Evolutionary conservation across 2,113 vertebrate genomes (phyloP).

Genomic region (Petroica traversi): DNA sequence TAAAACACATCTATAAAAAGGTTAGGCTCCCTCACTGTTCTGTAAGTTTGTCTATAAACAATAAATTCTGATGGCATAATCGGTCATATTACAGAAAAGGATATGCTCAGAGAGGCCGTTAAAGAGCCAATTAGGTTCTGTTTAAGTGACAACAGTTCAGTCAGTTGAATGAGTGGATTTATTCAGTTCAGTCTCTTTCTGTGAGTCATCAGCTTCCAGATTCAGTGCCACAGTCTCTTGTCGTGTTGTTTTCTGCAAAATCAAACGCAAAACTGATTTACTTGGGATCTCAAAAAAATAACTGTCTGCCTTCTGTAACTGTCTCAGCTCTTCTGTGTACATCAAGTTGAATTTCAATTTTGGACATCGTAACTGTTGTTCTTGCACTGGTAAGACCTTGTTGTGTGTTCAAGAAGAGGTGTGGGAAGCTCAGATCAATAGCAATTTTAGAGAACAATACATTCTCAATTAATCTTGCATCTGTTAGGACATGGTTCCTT

Average conservation of each 20-base stretch:
- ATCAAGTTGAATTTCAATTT: constrained; percentile 55
- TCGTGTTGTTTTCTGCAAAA: constrained; percentile 50
- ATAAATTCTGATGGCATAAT: constrained; percentile 71
- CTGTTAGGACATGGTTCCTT: constrained; percentile 64
- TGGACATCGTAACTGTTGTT: constrained; percentile 32
- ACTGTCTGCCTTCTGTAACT: constrained; percentile 50
- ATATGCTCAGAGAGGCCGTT: constrained; percentile 68
- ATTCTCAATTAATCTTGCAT: constrained; percentile 69
- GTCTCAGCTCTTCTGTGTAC: constrained; percentile 29
- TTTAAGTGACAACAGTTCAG: constrained; percentile 71
- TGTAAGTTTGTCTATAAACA: constrained; percentile 66
- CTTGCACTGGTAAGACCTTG: constrained; percentile 54
- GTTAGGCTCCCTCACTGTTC: constrained; percentile 62
- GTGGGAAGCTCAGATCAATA: constrained; percentile 53
- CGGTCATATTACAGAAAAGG: constrained; percentile 66
- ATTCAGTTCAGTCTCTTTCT: constrained; percentile 58
- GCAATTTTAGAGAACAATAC: constrained; percentile 64
- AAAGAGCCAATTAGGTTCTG: constrained; percentile 70
- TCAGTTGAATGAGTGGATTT: constrained; percentile 68
- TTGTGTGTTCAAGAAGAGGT: constrained; percentile 48
- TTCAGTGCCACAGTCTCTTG: constrained; percentile 39
- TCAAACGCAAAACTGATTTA: constrained; percentile 52
- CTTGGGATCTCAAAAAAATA: constrained; percentile 54
- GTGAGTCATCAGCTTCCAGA: constrained; percentile 61
- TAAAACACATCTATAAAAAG: constrained; percentile 68